Evolutionary conservation across 2,888 invertebrate genomes (phyloP).

Genomic region (Pollenia labialis): DNA sequence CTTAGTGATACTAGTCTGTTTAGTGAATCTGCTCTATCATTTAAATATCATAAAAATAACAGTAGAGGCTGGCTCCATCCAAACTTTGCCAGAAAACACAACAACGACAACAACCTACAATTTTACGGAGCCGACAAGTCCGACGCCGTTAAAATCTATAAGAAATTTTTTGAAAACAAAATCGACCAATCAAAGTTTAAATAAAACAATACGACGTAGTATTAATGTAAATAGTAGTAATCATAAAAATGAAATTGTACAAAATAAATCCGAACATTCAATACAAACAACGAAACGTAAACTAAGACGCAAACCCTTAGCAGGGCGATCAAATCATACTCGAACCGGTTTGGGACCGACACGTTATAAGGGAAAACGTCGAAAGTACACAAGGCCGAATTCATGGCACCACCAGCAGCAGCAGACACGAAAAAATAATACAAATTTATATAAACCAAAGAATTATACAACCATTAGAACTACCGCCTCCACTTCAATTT

Average conservation of each 20-base stretch:
- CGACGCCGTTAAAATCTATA: background rate
- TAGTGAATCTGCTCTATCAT: constrained; percentile 61
- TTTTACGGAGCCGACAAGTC: constrained; percentile 14
- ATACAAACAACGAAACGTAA: constrained; percentile 76
- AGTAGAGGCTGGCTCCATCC: constrained; percentile 53
- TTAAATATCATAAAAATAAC: constrained; percentile 60
- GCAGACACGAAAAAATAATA: constrained; percentile 67
- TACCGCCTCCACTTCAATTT: constrained; percentile 59
- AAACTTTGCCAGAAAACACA: constrained; percentile 50
- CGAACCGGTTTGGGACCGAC: constrained; percentile 63
- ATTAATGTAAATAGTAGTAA: constrained; percentile 75
- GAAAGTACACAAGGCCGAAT: constrained; percentile 75
- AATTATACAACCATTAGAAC: constrained; percentile 72
- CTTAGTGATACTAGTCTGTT: constrained; percentile 62
- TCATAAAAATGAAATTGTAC: constrained; percentile 78
- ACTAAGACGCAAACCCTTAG: constrained; percentile 77
- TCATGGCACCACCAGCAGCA: constrained; percentile 64
- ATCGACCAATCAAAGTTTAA: constrained; percentile 27
- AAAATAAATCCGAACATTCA: constrained; percentile 73
- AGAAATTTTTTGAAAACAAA: constrained; percentile 33
- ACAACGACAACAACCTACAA: constrained; percentile 49
- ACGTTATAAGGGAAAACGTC: constrained; percentile 76
- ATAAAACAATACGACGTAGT: constrained; percentile 70
- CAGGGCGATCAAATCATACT: constrained; percentile 49
- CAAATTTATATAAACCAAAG: constrained; percentile 75